phyloP scores from a whole-genome alignment of 2,113 vertebrate species.

The Alethe diademata region DNA sequence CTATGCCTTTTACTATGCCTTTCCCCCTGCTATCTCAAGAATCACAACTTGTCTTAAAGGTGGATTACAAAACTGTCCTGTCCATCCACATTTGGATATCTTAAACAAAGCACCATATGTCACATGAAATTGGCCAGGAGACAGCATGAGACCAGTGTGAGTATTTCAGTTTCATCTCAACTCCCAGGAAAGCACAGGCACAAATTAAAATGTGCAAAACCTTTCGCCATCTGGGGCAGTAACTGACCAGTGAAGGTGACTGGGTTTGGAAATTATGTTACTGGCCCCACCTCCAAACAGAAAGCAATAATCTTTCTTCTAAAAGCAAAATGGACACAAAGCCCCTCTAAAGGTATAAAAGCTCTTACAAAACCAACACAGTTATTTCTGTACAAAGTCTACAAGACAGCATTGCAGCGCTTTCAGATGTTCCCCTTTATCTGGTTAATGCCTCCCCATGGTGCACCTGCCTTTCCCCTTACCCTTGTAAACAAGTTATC shows the following conservation, averaged over 20 bases:
- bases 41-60: not conserved
- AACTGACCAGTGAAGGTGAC: not conserved
- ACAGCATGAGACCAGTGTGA: not conserved
- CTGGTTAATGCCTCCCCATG: not conserved
- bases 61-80: not conserved
- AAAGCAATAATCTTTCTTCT: not conserved
- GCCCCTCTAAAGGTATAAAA: not conserved
- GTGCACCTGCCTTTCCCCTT: conserved; percentile 33
- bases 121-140: not conserved
- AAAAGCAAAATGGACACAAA: not conserved
- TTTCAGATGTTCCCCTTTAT: conserved; percentile 1
- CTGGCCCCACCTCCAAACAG: not conserved
- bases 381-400: not conserved
- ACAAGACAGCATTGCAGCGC: fast-evolving
- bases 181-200: not conserved
- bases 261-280: not conserved
- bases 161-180: not conserved
- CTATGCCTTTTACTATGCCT: not conserved
- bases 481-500: conserved; percentile 11
- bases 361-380: not conserved
- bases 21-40: not conserved
- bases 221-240: not conserved
- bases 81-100: not conserved
- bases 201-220: not conserved
- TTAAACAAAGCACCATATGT: not conserved